These are phyloP conservation scores for Eurytoma adleriae DNA, from an alignment of 2,888 invertebrate genomes.

Conservation along the genomic window DNA sequence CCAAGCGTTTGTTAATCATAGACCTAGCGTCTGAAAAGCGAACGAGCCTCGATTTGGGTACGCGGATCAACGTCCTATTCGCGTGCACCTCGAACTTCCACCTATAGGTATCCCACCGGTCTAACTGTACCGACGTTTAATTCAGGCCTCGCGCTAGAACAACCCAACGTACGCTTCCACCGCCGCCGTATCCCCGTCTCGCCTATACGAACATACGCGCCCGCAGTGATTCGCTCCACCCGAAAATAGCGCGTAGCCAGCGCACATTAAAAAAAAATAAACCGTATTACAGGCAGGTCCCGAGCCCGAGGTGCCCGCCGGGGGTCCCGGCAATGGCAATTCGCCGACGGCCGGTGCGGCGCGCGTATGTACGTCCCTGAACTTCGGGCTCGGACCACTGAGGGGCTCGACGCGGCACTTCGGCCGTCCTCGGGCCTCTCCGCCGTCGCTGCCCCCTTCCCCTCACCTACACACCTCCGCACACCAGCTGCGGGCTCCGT, in stretches of 20 bases:
- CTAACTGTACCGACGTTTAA: background rate
- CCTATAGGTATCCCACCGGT: background rate
- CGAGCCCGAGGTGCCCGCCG: background rate
- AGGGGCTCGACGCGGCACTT: constrained; percentile 21
- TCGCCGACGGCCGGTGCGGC: too few species aligned
- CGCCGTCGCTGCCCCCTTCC: background rate
- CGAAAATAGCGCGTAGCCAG: background rate
- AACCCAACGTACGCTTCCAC: background rate
- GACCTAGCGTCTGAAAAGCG: too few species aligned
- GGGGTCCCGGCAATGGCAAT: too few species aligned
- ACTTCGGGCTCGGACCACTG: constrained; percentile 23
- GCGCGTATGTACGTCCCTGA: constrained; percentile 31
- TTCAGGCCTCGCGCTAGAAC: background rate
- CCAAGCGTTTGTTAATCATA: too few species aligned
- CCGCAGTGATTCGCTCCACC: too few species aligned
- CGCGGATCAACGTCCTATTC: too few species aligned
- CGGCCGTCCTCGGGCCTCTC: constrained; percentile 21
- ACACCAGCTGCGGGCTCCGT: background rate
- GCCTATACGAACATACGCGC: background rate
- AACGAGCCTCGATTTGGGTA: too few species aligned
- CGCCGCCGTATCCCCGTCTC: background rate
- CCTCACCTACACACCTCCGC: background rate
- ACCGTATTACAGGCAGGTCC: background rate
- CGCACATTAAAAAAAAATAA: background rate
- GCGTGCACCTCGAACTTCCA: too few species aligned